Conservation (phyloP, 2,797 vertebrate species). For the Pteronotus mesoamericanus region DNA sequence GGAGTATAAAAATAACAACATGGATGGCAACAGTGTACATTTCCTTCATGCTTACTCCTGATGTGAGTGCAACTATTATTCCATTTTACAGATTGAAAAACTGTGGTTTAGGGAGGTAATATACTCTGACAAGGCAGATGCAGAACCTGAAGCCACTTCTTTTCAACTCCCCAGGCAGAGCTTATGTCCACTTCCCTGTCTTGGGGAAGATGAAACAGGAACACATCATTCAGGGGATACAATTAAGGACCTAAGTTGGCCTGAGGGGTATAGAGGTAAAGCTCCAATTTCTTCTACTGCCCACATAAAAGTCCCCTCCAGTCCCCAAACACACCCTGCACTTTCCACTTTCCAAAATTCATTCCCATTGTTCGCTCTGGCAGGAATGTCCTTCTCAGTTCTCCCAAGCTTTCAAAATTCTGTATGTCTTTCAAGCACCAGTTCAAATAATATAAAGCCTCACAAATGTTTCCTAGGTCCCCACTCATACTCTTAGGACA, state of each 20-base stretch:
- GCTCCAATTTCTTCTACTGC: neutral
- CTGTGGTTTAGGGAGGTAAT: neutral
- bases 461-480: neutral
- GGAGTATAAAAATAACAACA: neutral
- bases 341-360: neutral
- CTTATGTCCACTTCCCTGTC: neutral
- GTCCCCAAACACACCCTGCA: neutral
- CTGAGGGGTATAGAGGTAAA: neutral
- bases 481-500: neutral
- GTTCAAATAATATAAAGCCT: neutral
- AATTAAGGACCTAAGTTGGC: neutral
- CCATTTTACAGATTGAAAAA: neutral
- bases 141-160: neutral
- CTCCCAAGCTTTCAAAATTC: neutral
- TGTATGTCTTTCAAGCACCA: neutral
- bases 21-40: neutral
- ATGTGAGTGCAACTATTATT: neutral
- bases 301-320: neutral
- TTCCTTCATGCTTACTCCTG: neutral
- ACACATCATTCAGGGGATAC: neutral
- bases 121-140: neutral
- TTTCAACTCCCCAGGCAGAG: neutral
- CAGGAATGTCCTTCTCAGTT: neutral
- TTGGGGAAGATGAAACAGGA: neutral
- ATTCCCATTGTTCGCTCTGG: neutral